Base-by-base conservation (phyloP, 2,888 invertebrate species). In the Dromius quadrimaculatus region DNA sequence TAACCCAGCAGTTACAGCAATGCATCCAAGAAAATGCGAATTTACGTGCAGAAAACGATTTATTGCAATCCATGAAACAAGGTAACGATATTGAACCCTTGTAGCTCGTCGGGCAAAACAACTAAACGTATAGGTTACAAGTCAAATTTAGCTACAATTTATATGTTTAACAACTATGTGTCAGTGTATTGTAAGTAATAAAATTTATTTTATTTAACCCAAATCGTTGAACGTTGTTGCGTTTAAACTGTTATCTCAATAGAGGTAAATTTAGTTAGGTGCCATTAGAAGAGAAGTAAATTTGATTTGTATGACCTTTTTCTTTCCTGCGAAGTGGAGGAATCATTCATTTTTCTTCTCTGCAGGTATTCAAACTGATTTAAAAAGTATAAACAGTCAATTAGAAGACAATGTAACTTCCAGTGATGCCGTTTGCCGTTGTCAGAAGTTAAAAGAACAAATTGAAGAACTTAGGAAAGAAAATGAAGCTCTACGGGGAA, bases 1-100 rank as follows among this genome's bases (percentile, higher is more conserved):
- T 81, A 11, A 74, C 77, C 4, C 76, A 76, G 2, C 77, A 78
- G 41, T 50, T 81, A 63, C 77, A 77, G 64, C 73, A 73, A 71
- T 73, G 75, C 2, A 74, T 76, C 38, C 73, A 75, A 3, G 74
- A 72, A 63, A 74, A 78, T 9, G 72, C 73, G 2, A 73, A 75
- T 41, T 71, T 80, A 19, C 78, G 79, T 71, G 71, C 71, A 8
- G 63, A 73, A 59, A 71, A 71, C 28, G 69, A 71, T 13, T 57
- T 69, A 13, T 50, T 72, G 19, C 50, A 59, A 17, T 64, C 69
- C 4, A 57, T 23, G 45, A 65, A 34, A 2, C 15, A 57, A 68
- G 68, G 68, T 68, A 68, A 13, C 50, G 34, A 57, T n/a, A n/a
- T n/a, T n/a, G n/a, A n/a, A 57, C 2, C 15, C 9, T 6, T 66